Percentiles rank a stretch among this genome's conserved stretches.
phyloP scores from a whole-genome alignment of 2,888 invertebrate species.

The Meta bourneti region DNA sequence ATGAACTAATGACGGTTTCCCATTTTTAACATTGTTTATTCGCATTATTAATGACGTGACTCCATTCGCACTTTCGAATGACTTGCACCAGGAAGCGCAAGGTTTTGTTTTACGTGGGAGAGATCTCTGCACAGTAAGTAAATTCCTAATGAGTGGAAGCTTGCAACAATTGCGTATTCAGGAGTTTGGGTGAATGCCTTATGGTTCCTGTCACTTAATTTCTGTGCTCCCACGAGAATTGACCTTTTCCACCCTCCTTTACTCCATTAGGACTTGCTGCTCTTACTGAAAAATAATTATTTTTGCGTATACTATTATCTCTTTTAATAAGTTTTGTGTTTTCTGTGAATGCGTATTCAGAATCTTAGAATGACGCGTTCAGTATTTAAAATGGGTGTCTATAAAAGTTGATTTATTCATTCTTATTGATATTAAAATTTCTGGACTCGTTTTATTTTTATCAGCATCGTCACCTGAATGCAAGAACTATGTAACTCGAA shows the following conservation, averaged over 20 bases:
- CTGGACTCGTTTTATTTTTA: too few relatives aligned
- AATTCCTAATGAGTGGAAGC: background rate
- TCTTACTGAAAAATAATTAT: background rate
- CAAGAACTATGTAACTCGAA: too few relatives aligned
- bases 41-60: background rate
- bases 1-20: too few relatives aligned
- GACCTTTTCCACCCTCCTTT: background rate
- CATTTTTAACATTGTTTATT: background rate
- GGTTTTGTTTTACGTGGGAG: background rate
- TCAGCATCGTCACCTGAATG: too few relatives aligned
- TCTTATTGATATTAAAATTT: too few relatives aligned
- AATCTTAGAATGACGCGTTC: too few relatives aligned
- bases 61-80: background rate
- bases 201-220: slow-evolving; percentile 9
- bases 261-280: background rate
- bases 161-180: background rate
- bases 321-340: too few relatives aligned
- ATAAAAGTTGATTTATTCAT: too few relatives aligned
- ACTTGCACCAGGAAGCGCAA: background rate
- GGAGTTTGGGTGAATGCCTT: slow-evolving; percentile 3
- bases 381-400: too few relatives aligned
- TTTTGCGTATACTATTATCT: too few relatives aligned
- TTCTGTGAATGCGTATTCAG: too few relatives aligned
- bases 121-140: background rate
- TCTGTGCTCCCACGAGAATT: slow-evolving; percentile 28